phyloP scores from a whole-genome alignment of 2,888 invertebrate genomes.

The Dione vanillae region DNA sequence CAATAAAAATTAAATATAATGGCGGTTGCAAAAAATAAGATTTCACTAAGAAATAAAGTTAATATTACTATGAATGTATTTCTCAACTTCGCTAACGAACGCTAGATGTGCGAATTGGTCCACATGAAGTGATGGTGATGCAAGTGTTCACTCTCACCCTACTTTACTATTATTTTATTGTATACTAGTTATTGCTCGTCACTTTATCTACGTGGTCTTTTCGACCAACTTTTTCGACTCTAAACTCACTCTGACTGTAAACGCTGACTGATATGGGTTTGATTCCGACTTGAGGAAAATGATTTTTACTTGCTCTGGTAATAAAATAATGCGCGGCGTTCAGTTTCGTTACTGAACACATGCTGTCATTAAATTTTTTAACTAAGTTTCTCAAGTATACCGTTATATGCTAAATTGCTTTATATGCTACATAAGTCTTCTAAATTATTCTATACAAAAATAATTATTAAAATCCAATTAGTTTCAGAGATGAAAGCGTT shows the following conservation, averaged over 20 bases:
- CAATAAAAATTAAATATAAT: conserved; percentile 21
- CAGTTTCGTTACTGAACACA: too few relatives aligned
- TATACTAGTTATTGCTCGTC: background rate
- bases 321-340: too few relatives aligned
- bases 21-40: background rate
- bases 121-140: conserved; percentile 44
- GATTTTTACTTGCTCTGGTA: too few relatives aligned
- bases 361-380: too few relatives aligned
- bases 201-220: background rate
- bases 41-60: conserved; percentile 19
- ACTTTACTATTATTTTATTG: conserved; percentile 10
- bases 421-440: too few relatives aligned
- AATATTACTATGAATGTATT: conserved; percentile 19
- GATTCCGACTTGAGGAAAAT: too few relatives aligned
- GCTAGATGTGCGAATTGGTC: conserved; percentile 38
- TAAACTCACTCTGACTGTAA: too few relatives aligned
- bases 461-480: background rate
- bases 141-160: conserved; percentile 35
- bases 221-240: too few relatives aligned
- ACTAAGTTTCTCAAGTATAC: too few relatives aligned
- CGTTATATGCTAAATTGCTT: too few relatives aligned
- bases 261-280: too few relatives aligned
- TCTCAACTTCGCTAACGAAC: conserved; percentile 44
- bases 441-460: background rate
- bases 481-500: too few relatives aligned